Evolutionary conservation across 2,888 invertebrate genomes (phyloP), one percentile per base, ranked within the genome.

Genomic region (Ochropacha duplaris): DNA sequence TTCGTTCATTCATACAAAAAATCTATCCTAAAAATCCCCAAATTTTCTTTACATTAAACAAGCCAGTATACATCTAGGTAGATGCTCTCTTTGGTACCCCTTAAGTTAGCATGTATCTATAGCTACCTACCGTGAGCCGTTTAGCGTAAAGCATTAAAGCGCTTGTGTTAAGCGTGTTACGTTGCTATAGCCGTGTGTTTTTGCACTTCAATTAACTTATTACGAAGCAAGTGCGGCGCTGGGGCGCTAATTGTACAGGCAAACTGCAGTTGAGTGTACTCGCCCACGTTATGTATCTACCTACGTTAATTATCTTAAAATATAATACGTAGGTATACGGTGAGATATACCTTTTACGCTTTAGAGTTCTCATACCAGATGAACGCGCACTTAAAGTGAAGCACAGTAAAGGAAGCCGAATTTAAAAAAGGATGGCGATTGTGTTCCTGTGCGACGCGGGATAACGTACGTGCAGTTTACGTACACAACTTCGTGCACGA

Each of bases 151-250:
- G 70, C 80, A 84, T 86, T 83, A 84, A 78, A 71, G 64, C 64
- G 64, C 57, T 60, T 65, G 79, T 80, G 88, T 77, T 86, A 88
- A 84, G 78, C 73, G 71, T 69, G 73, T 77, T 73, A 72, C 72
- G 63, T 64, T 68, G 68, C 74, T 68, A 54, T 54, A 44, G 44
- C 44, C 44, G 44, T 60, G 69, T 76, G 80, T 90, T 92, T 92
- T 91, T 88, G 90, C 92, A 90, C 91, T 79, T 90, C 90, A 90
- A 92, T 92, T 87, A 91, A 87, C 88, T 84, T 83, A 87, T 92
- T 92, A 92, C 79, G 83, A 77, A 72, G 69, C 69, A 76, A 72
- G 76, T 72, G 82, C 69, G 65, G 70, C 66, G 72, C 63, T 56
- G 61, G 54, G 55, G 69, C 66, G 88, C 71, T 89, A 89, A 88